A percentile compares a stretch with the other conserved stretches of the same genome.
Evolutionary conservation across 2,113 vertebrate species (phyloP).

Genomic region (Prionailurus viverrinus): DNA sequence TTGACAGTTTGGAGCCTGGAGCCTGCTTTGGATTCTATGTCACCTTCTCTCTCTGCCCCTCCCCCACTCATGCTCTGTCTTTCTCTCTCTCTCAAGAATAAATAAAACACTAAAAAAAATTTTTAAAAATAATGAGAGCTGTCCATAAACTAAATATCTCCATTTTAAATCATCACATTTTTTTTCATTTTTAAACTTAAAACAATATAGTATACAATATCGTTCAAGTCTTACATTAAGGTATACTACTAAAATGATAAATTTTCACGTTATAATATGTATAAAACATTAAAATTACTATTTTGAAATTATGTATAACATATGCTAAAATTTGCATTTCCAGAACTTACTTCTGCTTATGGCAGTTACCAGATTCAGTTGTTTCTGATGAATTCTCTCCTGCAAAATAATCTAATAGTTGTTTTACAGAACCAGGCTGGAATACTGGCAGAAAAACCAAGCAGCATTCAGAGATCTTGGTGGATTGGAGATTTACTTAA

Average conservation of each 20-base stretch:
- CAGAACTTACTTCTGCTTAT: background rate
- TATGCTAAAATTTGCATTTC: background rate
- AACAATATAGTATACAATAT: background rate
- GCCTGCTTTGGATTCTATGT: no score
- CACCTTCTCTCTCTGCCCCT: no score
- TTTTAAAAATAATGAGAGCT: background rate
- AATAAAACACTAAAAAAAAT: no score
- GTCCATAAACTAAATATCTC: background rate
- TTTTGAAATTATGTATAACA: background rate
- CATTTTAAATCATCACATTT: background rate
- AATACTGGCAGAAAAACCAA: no score
- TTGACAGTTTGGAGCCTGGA: no score
- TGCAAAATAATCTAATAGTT: background rate
- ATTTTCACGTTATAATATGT: background rate
- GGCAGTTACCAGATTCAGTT: background rate
- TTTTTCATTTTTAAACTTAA: background rate
- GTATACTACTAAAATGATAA: background rate
- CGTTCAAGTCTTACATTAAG: background rate
- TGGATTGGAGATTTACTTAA: no score
- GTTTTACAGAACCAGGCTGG: no score
- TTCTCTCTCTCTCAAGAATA: no score
- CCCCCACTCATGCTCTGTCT: no score
- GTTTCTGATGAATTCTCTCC: background rate
- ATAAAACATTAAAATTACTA: background rate
- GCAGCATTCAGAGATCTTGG: no score